Base-by-base conservation (phyloP, 2,113 vertebrate species). In the Tor tambroides region DNA sequence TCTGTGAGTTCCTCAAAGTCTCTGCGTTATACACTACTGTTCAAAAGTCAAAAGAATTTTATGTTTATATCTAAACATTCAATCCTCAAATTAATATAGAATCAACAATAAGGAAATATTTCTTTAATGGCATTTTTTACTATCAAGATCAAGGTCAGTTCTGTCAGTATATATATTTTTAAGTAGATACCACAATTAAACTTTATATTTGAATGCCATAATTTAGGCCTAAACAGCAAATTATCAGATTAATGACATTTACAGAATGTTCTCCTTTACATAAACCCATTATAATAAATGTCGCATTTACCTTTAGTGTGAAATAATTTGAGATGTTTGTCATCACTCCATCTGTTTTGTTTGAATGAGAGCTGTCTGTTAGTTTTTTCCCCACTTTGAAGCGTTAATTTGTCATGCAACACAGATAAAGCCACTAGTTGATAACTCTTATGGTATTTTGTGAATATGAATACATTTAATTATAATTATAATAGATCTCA, bases 1-100 rank as follows among this genome's bases (percentile, higher is more conserved):
- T 97, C 96, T 0, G 96, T 97, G 51, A 96, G 96, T 86, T 86
- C 23, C 35, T n/a, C n/a, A n/a, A n/a, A n/a, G n/a, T n/a, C n/a
- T n/a, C n/a, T n/a, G n/a, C n/a, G n/a, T n/a, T n/a, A n/a, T n/a
- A n/a, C n/a, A n/a, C n/a, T n/a, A n/a, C n/a, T n/a, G n/a, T n/a
- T n/a, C n/a, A n/a, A n/a, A n/a, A n/a, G n/a, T n/a, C n/a, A n/a
- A n/a, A n/a, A n/a, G n/a, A n/a, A n/a, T n/a, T n/a, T n/a, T n/a
- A n/a, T n/a, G n/a, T n/a, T n/a, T n/a, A n/a, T 17, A 19, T 54
- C 12, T 49, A 54, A 54, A 54, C 51, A 21, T 21, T 56, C 21
- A 56, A 56, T 56, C 17, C 51, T 21, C 51, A 54, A 54, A 54
- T 6, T 54, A 5, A 54, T 54, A 17, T 54, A 56, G 51, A 21